Evolutionary conservation across 2,113 vertebrate genomes (phyloP).

Genomic region (Cavia porcellus): DNA sequence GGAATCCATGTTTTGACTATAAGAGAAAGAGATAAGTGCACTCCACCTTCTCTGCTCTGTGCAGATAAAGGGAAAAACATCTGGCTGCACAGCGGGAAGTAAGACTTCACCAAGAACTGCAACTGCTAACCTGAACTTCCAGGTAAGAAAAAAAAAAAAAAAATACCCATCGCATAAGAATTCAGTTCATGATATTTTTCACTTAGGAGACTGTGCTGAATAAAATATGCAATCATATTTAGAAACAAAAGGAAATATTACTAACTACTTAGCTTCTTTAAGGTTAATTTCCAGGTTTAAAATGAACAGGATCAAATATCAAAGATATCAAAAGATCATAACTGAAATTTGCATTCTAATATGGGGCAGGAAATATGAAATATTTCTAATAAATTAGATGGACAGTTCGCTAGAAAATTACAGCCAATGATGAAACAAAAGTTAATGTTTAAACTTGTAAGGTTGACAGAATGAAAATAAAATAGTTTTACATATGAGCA

Average conservation of each 20-base stretch:
- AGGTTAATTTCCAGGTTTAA: slow-evolving; percentile 37
- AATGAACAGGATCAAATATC: neutral
- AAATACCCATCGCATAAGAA: neutral
- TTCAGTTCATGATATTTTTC: neutral
- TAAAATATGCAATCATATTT: neutral
- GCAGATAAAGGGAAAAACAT: neutral
- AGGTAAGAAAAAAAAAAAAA: neutral
- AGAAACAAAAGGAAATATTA: slow-evolving; percentile 46
- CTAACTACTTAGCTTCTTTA: neutral
- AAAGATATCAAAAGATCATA: neutral
- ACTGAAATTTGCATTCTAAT: neutral
- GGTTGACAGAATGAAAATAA: slow-evolving; percentile 15
- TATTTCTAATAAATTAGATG: slow-evolving; percentile 16
- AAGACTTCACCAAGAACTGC: neutral
- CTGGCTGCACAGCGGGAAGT: neutral
- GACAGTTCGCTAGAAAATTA: slow-evolving; percentile 49
- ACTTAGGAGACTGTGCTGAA: neutral
- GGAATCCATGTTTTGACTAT: neutral
- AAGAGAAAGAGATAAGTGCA: neutral
- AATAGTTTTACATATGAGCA: neutral
- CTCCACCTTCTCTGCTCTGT: neutral
- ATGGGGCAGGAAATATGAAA: slow-evolving; percentile 40
- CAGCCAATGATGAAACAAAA: neutral
- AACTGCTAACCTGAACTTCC: neutral
- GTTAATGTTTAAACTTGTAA: slow-evolving; percentile 43